These are phyloP conservation scores for Pelodytes ibericus DNA, from an alignment of 2,797 vertebrate genomes.

Conservation along the genomic window DNA sequence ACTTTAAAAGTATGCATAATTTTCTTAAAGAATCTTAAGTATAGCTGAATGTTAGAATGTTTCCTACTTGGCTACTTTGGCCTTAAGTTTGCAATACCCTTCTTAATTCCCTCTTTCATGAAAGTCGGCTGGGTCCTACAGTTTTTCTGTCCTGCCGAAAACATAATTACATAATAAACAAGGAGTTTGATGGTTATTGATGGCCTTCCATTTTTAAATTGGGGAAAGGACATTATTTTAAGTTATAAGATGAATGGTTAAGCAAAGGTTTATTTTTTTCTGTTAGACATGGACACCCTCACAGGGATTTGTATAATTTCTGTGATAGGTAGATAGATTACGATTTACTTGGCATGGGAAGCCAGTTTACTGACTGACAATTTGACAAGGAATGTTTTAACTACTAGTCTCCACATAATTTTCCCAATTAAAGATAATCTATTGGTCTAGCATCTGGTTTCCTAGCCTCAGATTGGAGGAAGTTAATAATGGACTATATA, in stretches of 20 bases:
- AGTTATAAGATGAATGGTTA: too few relatives aligned
- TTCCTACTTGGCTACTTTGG: too few relatives aligned
- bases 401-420: neutral
- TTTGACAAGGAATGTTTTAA: neutral
- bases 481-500: neutral
- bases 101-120: too few relatives aligned
- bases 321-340: neutral
- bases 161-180: neutral
- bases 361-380: neutral
- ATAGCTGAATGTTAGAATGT: too few relatives aligned
- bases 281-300: neutral
- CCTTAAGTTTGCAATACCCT: too few relatives aligned
- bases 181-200: neutral
- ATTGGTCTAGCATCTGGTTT: neutral
- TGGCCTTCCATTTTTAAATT: neutral
- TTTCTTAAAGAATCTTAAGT: too few relatives aligned
- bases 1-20: too few relatives aligned
- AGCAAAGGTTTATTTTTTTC: neutral
- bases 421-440: neutral
- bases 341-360: neutral
- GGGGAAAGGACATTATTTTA: too few relatives aligned
- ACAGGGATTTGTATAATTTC: neutral
- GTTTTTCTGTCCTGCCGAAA: too few relatives aligned
- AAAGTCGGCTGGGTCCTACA: too few relatives aligned
- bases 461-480: neutral